Percentiles rank a stretch among this genome's conserved stretches.
Evolutionary conservation across 1,140 invertebrate genomes (phyloP).

Genomic region (Lepidostoma basale): DNA sequence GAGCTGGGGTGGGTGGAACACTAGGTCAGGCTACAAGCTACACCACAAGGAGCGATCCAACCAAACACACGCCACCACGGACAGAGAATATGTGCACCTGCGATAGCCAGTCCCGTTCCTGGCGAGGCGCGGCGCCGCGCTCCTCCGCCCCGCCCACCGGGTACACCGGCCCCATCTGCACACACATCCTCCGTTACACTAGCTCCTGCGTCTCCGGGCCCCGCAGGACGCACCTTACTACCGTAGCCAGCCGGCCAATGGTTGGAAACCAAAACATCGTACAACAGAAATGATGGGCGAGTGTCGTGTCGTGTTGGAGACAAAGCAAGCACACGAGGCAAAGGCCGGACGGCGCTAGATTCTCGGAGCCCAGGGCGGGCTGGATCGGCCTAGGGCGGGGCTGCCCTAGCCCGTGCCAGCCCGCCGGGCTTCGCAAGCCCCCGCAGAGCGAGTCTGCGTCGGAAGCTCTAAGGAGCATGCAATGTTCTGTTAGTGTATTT

Average conservation of each 20-base stretch:
- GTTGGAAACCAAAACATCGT: too few species aligned
- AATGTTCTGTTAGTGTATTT: neutral
- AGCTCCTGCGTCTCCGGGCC: slow-evolving; percentile 7
- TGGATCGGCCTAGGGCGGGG: too few species aligned
- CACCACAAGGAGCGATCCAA: slow-evolving; percentile 43
- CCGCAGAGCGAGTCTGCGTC: too few species aligned
- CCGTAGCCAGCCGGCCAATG: too few species aligned
- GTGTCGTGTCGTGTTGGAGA: too few species aligned
- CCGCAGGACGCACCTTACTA: too few species aligned
- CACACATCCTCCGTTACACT: slow-evolving; percentile 48
- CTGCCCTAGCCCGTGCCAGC: too few species aligned
- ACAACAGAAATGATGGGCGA: too few species aligned
- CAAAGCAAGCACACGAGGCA: too few species aligned
- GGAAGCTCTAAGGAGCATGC: neutral
- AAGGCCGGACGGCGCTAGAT: too few species aligned
- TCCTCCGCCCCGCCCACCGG: slow-evolving; percentile 66
- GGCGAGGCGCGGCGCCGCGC: slow-evolving; percentile 61
- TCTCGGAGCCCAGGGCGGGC: too few species aligned
- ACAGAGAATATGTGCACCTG: slow-evolving; percentile 57
- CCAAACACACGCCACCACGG: slow-evolving; percentile 48
- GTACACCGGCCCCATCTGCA: slow-evolving; percentile 66
- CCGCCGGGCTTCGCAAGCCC: too few species aligned
- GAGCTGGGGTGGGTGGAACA: slow-evolving; percentile 44
- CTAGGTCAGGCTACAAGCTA: slow-evolving; percentile 35
- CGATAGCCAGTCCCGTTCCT: slow-evolving; percentile 62